Percentiles rank a stretch among this genome's conserved stretches.
Evolutionary conservation across 2,888 invertebrate genomes (phyloP).

Genomic region (Trichogramma evanescens): DNA sequence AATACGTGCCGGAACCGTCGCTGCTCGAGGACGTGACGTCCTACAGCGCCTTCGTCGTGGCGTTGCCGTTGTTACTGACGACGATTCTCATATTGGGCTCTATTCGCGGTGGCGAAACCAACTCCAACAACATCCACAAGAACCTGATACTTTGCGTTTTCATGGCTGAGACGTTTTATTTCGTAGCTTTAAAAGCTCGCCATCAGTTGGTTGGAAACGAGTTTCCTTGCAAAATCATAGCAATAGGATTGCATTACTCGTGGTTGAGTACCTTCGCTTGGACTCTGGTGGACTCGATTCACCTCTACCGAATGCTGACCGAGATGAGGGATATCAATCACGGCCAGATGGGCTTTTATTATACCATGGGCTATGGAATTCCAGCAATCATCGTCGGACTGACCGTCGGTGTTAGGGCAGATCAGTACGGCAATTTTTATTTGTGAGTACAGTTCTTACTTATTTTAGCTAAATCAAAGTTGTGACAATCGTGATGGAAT

Average conservation of each 20-base stretch:
- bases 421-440: constrained; percentile 88
- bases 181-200: constrained; percentile 80
- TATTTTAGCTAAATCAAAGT: neutral
- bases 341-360: constrained; percentile 87
- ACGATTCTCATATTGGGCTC: constrained; percentile 76
- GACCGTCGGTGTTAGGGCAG: constrained; percentile 85
- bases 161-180: constrained; percentile 75
- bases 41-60: constrained; percentile 80
- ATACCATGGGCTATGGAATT: constrained; percentile 84
- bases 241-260: constrained; percentile 87
- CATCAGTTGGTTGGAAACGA: constrained; percentile 75
- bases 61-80: constrained; percentile 70
- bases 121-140: constrained; percentile 89
- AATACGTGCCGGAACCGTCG: constrained; percentile 83
- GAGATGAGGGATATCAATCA: constrained; percentile 95
- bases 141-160: constrained; percentile 89
- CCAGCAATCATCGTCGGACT: constrained; percentile 87
- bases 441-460: constrained; percentile 62
- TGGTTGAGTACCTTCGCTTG: constrained; percentile 87
- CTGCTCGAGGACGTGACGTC: constrained; percentile 79
- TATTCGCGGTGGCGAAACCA: constrained; percentile 78
- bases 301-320: constrained; percentile 87
- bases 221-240: constrained; percentile 81
- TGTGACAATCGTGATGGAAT: neutral
- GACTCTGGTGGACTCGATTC: constrained; percentile 87